Evolutionary conservation across 2,113 vertebrate genomes (phyloP), one percentile per base, ranked within the genome.

Genomic region (Himantopus leucocephalus): DNA sequence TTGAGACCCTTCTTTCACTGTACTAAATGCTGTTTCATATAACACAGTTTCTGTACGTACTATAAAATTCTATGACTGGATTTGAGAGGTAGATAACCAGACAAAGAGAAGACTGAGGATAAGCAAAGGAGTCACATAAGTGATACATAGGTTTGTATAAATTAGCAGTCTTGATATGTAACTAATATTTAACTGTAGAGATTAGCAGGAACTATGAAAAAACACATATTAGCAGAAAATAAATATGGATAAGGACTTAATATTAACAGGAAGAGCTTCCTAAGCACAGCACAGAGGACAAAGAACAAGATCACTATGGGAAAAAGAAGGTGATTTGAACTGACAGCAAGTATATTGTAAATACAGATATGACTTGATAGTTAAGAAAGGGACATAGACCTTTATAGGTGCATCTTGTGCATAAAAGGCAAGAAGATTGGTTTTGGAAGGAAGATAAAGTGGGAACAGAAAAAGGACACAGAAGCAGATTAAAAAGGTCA

Each of bases 391-490:
- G 70, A 79, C 67, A 39, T 1, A 75, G 60, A 78, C 73, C 53
- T 86, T 74, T 63, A 84, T 1, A 86, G 52, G 64, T 29, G 30
- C 26, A 81, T 14, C 80, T 91, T 41, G 43, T 71, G 35, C 55
- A 56, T 41, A 87, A 74, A 85, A 87, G 52, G 64, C 63, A 95
- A 75, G 59, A 86, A 86, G 73, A 93, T n/a, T 78, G 56, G 68
- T 34, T 96, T 97, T 96, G 95, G 96, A 97, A 97, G 90, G 94
- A 94, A 88, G 72, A 88, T 41, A 80, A 92, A 93, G 83, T 21
- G 15, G 47, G 35, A 94, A 88, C 11, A 48, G 66, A 74, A 64
- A 87, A 94, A 94, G 76, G 73, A 94, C 83, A 72, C 20, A 79
- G 64, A 72, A 72, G 66, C 53, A 92, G 76, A 81, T 56, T 75